Evolutionary conservation across 2,888 invertebrate genomes (phyloP), one percentile per base, ranked within the genome.

Genomic region (Tortrix viridana): DNA sequence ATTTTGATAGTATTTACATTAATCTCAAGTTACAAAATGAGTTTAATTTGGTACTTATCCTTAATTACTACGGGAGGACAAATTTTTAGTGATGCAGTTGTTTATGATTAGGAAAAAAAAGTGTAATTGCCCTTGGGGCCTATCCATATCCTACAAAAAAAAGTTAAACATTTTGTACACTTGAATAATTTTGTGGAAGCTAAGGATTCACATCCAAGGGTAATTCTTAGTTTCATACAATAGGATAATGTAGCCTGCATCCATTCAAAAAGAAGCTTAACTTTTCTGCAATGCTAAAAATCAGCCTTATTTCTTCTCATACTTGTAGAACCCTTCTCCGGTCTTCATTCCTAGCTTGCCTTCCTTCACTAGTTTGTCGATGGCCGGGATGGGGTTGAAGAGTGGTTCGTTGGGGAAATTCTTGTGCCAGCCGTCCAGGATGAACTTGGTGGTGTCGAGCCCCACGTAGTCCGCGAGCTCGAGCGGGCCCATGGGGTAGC

Each of bases 401-500:
- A 84, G 70, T 0, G 80, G 94, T 50, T 81, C 72, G 1, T 77
- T 66, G 0, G 82, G 80, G 68, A 70, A 81, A 74, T 94, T 94
- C 75, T 95, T 89, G 75, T 94, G 93, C 97, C 97, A 97, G 20
- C 96, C 96, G 72, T 95, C 94, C 46, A 96, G 78, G 74, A 97
- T 96, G 75, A 94, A 95, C 75, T 95, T 93, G 63, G 93, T 94
- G 5, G 96, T 97, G 80, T 98, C 98, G 14, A 96, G 88, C 0
- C 97, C 97, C 0, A 96, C 96, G 82, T 96, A 97, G 88, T 98
- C 97, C 1, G 94, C 89, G 47, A 97, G 86, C 84, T 97, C 97
- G 67, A 98, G 93, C 0, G 98, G 98, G 3, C 98, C 98, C 97
- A 98, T 97, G 5, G 97, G 97, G 84, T 97, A 94, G 0, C 96